Evolutionary conservation across 1,140 invertebrate genomes (phyloP), one percentile per base, ranked within the genome.

Genomic region (Gonioctena quinquepunctata): DNA sequence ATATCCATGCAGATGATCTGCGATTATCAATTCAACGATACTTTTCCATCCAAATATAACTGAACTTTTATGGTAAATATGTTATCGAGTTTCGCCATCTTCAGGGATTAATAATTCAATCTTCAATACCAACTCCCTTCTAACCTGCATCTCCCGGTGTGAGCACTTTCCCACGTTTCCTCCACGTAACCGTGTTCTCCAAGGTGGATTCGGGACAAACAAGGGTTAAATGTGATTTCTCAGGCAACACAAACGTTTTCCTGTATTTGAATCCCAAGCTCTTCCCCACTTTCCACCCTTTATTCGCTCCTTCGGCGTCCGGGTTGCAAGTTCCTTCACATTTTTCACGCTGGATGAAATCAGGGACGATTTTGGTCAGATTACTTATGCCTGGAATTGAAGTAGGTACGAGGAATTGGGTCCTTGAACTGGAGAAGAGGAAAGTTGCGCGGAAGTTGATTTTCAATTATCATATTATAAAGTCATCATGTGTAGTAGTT

Each of bases 181-280:
- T 84, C 87, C 86, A 88, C 23, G 83, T 70, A 2, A 87, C 82
- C 62, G 79, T 72, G 16, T 83, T 83, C 26, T 85, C 79, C 56
- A 80, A 63, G 27, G 75, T 83, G 6, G 85, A 81, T 67, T 85
- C 86, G 2, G 87, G 86, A 75, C 88, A 89, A 26, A 80, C 63
- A 60, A 88, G 73, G 2, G 82, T 82, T 18, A 88, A 76, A 77
- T 87, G 84, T 19, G 84, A 82, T 65, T 85, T 84, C 77, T 88
- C 84, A 2, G 77, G 73, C 27, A 88, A 66, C 26, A 88, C 83
- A 56, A 83, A 84, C 67, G 80, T 83, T 73, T 80, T 86, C 64
- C 80, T 81, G 28, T 87, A 87, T 71, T 85, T 86, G 66, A 85
- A 88, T 59, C 71, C 77, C 72, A 52, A 79, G 23, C 66, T 82